phyloP scores from a whole-genome alignment of 2,797 vertebrate genomes.

The Hyperoplus lanceolatus region DNA sequence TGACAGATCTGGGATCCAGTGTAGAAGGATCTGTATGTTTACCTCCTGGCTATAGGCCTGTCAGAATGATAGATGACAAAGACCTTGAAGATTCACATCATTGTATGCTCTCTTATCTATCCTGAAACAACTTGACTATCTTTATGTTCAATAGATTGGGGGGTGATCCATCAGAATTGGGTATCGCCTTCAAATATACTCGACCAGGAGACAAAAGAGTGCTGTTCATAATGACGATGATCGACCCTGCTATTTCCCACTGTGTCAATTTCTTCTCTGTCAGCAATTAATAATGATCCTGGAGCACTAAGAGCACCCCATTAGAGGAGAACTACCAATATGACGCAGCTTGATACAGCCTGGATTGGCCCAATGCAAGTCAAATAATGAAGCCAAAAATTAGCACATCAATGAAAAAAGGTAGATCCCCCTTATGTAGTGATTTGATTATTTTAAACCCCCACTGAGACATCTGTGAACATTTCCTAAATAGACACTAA shows the following conservation, averaged over 20 bases:
- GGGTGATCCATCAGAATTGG: background rate
- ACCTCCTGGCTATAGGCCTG: conserved; percentile 31
- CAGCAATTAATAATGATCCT: conserved; percentile 54
- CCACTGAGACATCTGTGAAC: background rate
- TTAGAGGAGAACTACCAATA: conserved; percentile 43
- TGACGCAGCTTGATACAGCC: conserved; percentile 9
- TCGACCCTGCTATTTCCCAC: conserved; percentile 48
- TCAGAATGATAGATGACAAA: conserved; percentile 41
- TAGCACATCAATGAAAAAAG: background rate
- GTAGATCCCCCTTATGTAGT: background rate
- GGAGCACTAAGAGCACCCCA: conserved; percentile 15
- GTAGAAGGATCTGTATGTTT: conserved; percentile 35
- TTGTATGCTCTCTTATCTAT: conserved; percentile 23
- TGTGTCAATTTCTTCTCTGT: conserved; percentile 51
- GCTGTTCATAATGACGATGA: conserved; percentile 29
- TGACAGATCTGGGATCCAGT: conserved; percentile 22
- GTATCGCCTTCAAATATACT: conserved; percentile 6
- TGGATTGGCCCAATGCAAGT: conserved; percentile 18
- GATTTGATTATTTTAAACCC: background rate
- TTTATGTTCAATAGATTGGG: conserved; percentile 14
- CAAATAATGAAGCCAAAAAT: background rate
- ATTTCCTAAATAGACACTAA: background rate
- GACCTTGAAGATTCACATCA: conserved; percentile 19
- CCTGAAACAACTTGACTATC: background rate
- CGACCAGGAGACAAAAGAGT: background rate